Evolutionary conservation across 2,797 vertebrate genomes (phyloP).

Genomic region (Pangasius macronema): DNA sequence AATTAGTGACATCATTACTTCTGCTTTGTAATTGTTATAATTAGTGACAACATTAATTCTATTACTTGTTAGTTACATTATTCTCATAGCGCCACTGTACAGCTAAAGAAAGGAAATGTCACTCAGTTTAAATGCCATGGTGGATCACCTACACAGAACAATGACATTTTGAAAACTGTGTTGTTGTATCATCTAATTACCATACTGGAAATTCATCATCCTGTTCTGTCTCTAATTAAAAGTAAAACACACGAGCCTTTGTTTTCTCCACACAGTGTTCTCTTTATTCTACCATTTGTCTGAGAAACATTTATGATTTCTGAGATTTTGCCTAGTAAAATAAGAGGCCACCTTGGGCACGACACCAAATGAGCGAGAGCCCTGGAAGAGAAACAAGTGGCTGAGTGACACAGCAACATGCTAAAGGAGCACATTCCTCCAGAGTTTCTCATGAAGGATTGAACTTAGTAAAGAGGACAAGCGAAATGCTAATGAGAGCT

Average conservation of each 20-base stretch:
- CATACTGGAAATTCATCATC: background rate
- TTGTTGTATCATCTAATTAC: background rate
- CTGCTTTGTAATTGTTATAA: too few relatives aligned
- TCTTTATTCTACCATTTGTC: background rate
- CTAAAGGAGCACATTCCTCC: slow-evolving; percentile 82
- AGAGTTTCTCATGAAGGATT: slow-evolving; percentile 84
- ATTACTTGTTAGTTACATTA: too few relatives aligned
- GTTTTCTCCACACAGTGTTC: background rate
- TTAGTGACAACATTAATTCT: too few relatives aligned
- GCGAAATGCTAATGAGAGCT: slow-evolving; percentile 90
- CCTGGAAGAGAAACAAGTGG: background rate
- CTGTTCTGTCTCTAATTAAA: background rate
- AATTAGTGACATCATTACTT: background rate
- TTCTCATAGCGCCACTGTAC: too few relatives aligned
- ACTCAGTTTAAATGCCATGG: background rate
- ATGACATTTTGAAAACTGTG: background rate
- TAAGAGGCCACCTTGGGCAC: background rate
- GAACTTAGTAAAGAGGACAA: slow-evolving; percentile 81
- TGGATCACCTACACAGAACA: background rate
- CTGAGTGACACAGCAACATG: slow-evolving; percentile 74
- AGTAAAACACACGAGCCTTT: background rate
- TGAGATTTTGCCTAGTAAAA: background rate
- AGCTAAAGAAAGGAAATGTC: background rate
- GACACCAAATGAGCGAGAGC: background rate
- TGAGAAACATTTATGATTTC: background rate